A percentile compares a stretch with the other conserved stretches of the same genome.
phyloP scores from a whole-genome alignment of 2,797 vertebrate species.

The Enteromius paludinosus region DNA sequence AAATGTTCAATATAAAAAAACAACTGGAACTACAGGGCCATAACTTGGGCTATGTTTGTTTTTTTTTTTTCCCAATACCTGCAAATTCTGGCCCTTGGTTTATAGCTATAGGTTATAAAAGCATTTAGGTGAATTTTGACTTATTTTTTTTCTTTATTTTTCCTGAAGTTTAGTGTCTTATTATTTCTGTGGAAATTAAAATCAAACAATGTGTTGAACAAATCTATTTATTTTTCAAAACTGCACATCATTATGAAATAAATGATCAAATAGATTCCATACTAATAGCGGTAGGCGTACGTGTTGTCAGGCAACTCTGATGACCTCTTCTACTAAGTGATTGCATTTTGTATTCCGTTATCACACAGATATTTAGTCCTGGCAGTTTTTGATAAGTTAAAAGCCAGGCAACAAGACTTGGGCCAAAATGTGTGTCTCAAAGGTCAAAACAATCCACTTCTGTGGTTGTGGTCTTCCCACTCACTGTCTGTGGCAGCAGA shows the following conservation, averaged over 20 bases:
- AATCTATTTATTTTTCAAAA: not conserved
- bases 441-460: conserved; percentile 46
- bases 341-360: not conserved
- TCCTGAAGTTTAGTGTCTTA: too few relatives aligned
- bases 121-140: not conserved
- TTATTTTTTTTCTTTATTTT: not conserved
- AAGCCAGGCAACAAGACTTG: conserved; percentile 12
- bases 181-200: not conserved
- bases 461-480: conserved; percentile 21
- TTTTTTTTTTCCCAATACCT: not conserved
- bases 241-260: not conserved
- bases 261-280: not conserved
- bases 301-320: not conserved
- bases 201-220: not conserved
- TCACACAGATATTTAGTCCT: not conserved
- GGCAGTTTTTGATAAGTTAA: conserved; percentile 20
- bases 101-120: too few relatives aligned
- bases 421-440: conserved; percentile 35
- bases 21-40: too few relatives aligned
- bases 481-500: not conserved
- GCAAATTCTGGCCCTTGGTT: not conserved
- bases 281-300: not conserved
- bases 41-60: too few relatives aligned
- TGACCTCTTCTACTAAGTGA: not conserved
- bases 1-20: not conserved